A percentile compares a stretch with the other conserved stretches of the same genome.
Evolutionary conservation across 2,113 vertebrate genomes (phyloP).

Genomic region (Panthera tigris): DNA sequence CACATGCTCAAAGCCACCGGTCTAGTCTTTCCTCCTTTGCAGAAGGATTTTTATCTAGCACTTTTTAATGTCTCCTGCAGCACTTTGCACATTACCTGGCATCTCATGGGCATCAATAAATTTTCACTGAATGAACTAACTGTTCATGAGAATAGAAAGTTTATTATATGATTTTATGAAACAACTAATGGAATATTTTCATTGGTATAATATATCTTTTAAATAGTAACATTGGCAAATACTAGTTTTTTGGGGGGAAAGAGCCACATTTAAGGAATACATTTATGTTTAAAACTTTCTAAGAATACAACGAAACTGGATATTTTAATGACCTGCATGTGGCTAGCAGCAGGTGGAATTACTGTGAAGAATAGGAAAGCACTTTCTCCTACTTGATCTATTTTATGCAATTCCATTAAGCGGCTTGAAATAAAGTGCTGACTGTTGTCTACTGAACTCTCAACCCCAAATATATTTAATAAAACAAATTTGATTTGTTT

Average conservation of each 20-base stretch:
- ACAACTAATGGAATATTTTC: conserved; percentile 25
- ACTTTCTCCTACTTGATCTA: conserved; percentile 43
- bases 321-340: conserved; percentile 48
- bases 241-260: background rate
- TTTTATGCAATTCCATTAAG: conserved; percentile 56
- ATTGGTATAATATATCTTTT: conserved; percentile 31
- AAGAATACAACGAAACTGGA: background rate
- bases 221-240: conserved; percentile 11
- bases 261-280: conserved; percentile 19
- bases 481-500: conserved; percentile 65
- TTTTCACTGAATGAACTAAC: background rate
- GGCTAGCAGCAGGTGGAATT: conserved; percentile 53
- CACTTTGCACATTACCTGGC: background rate
- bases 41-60: background rate
- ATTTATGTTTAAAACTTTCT: conserved; percentile 44
- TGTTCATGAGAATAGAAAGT: background rate
- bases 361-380: conserved; percentile 53
- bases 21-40: background rate
- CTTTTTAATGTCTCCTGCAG: background rate
- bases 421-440: conserved; percentile 67
- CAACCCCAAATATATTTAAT: conserved; percentile 43
- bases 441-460: conserved; percentile 60
- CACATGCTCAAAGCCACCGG: background rate
- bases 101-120: background rate
- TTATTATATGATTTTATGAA: conserved; percentile 28